Base-by-base conservation (phyloP, 2,113 vertebrate species). In the Nyctibius bracteatus region DNA sequence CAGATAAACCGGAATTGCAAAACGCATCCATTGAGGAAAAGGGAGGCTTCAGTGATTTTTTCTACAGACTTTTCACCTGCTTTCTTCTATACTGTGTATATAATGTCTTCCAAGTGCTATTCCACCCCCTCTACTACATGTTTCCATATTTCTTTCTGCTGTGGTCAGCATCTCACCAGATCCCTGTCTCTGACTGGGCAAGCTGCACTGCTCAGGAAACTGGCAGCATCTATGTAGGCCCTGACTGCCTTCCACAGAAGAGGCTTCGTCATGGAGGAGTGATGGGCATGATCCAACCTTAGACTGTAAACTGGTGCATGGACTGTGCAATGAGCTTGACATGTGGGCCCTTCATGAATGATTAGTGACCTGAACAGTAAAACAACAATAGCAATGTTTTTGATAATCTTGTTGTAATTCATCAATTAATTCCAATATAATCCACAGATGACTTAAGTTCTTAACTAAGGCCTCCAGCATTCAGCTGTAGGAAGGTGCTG, bases 221-320 rank as follows among this genome's bases (percentile, higher is more conserved):
- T 5, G 27, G 25, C 11, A 67, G 39, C 12, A 18, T 44, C 51
- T 37, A 28, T 1, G 0, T 0, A 43, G 39, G 30, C 71, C 8
- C 49, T 65, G 43, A 2, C 7, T 11, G 24, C 33, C 49, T 82
- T 47, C 49, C 41, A 8, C 8, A 22, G 49, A 16, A 27, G 41
- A 41, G 12, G 66, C 2, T 82, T 23, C 41, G 3, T 2, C 1
- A 0, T 6, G 12, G 18, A 75, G 55, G 10, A 62, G 21, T 0
- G 3, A 43, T 8, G 39, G 44, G 23, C 28, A 80, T 55, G 9
- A 20, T 65, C 22, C 12, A 10, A 35, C 37, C 83, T 72, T 1
- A 25, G 12, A 13, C 17, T n/a, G 7, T 12, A 25, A 52, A 1
- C 5, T 3, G 5, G 8, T 41, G 44, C 22, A n/a, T 0, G 23